Evolutionary conservation across 2,797 vertebrate species (phyloP).

Genomic region (Pitangus sulphuratus): DNA sequence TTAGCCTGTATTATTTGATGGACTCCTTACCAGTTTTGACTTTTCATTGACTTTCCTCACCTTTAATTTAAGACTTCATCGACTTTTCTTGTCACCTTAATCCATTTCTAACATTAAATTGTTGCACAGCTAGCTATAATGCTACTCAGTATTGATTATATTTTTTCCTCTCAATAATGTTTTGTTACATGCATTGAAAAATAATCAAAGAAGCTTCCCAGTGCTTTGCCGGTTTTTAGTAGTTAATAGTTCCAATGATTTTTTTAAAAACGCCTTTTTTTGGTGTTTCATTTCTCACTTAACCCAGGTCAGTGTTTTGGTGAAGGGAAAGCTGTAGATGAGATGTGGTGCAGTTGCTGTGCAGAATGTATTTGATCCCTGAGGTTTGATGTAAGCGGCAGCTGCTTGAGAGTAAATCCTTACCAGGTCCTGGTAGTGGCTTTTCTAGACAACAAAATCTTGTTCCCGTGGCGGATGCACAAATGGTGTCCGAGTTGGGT

Average conservation of each 20-base stretch:
- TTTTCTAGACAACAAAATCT: neutral
- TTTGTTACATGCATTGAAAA: conserved; percentile 53
- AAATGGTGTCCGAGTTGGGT: neutral
- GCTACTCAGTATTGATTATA: conserved; percentile 34
- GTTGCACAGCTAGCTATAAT: conserved; percentile 31
- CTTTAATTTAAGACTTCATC: conserved; percentile 62
- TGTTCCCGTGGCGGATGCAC: neutral
- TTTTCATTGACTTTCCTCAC: conserved; percentile 61
- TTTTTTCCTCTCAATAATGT: conserved; percentile 50
- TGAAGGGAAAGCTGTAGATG: neutral
- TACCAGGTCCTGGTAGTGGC: neutral
- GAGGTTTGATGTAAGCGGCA: neutral
- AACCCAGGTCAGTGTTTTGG: neutral
- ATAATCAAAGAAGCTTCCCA: neutral
- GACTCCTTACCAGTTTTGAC: conserved; percentile 39
- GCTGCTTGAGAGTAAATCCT: neutral
- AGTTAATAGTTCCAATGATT: neutral
- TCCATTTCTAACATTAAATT: conserved; percentile 47
- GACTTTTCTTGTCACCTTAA: conserved; percentile 61
- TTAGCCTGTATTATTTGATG: neutral
- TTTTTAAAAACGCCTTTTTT: neutral
- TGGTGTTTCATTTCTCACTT: neutral
- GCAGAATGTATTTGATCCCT: neutral
- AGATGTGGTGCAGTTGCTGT: neutral
- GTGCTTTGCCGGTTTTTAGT: neutral